Evolutionary conservation across 2,797 vertebrate genomes (phyloP).

Genomic region (Chelonia mydas): DNA sequence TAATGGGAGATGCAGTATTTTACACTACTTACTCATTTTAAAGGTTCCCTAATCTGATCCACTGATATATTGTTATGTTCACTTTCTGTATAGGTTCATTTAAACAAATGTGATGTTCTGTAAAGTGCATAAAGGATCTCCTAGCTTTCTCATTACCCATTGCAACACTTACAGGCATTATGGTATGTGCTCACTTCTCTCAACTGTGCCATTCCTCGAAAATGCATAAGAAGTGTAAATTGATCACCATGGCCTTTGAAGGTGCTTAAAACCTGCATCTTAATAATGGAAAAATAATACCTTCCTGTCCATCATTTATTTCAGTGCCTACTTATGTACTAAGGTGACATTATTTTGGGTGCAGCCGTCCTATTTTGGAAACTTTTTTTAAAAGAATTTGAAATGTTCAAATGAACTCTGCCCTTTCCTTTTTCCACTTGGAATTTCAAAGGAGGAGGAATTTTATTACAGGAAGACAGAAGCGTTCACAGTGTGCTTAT

Average conservation of each 20-base stretch:
- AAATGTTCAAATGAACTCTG: background rate
- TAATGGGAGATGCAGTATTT: constrained; percentile 2
- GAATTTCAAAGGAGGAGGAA: background rate
- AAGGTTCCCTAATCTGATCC: constrained; percentile 11
- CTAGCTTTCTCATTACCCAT: background rate
- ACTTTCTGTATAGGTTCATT: constrained; percentile 44
- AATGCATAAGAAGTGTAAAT: constrained; percentile 16
- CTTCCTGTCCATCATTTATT: background rate
- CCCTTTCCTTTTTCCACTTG: background rate
- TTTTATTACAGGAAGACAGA: background rate
- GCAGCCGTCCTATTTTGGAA: background rate
- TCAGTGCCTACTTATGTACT: background rate
- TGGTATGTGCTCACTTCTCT: background rate
- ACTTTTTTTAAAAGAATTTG: background rate
- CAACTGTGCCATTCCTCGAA: background rate
- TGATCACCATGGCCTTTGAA: background rate
- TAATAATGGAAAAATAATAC: background rate
- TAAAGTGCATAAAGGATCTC: background rate
- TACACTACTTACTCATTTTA: constrained; percentile 8
- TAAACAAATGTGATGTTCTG: constrained; percentile 32
- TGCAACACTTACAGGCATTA: constrained; percentile 39
- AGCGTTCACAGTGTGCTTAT: background rate
- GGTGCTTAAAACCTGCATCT: constrained; percentile 16
- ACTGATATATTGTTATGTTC: background rate
- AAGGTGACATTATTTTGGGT: background rate